Evolutionary conservation across 2,888 invertebrate genomes (phyloP), one percentile per base, ranked within the genome.

Genomic region (Mythimna loreyi): DNA sequence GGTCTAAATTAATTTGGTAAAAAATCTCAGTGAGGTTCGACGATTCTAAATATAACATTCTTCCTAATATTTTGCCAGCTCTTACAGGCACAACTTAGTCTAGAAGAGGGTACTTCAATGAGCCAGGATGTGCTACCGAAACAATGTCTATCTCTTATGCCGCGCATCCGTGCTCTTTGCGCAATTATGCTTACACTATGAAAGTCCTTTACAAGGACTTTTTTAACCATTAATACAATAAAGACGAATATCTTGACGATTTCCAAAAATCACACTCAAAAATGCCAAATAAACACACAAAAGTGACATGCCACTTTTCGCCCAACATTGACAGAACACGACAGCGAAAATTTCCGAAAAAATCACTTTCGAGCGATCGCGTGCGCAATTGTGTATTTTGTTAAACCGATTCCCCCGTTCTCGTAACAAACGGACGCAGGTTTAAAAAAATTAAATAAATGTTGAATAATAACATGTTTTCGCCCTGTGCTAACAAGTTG

Each of bases 371-470:
- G 62, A n/a, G 49, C 64, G 70, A 88, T 92, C 87, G 93, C 93
- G 91, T 93, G 93, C 78, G 74, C 77, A 86, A 89, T 88, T 93
- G 92, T 93, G 90, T 92, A 92, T 89, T 92, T 93, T 89, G 87
- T 88, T 88, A 88, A 89, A 88, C 88, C 86, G 87, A 91, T 89
- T 88, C 86, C 85, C 83, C 86, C 86, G 84, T 82, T 84, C 86
- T 82, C 78, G 82, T 86, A 86, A 82, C 85, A 85, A 85, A 83
- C 86, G 78, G 88, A 89, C 87, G 85, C 85, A 85, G 81, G 86
- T 86, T 89, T 86, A 84, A 86, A 84, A 91, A 93, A 94, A 94
- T 94, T 94, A 94, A 94, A 94, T 94, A 94, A 94, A 94, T 92
- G 92, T 91, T 85, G 88, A 88, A 90, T 95, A 95, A 95, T 95